Conservation (phyloP, 2,113 vertebrate genomes). For the Mastomys natalensis region DNA sequence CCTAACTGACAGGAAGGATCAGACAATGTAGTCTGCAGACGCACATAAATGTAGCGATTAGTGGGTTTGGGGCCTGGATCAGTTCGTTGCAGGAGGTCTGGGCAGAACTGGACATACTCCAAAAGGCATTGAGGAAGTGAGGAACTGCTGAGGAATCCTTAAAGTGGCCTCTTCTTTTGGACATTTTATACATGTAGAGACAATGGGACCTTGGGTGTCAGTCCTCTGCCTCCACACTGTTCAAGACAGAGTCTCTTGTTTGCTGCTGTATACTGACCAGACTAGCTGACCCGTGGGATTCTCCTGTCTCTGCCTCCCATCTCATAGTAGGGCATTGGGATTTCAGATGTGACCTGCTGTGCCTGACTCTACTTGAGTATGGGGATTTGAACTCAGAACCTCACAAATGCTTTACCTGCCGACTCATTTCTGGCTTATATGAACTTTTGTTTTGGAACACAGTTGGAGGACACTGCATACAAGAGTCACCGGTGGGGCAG, state of each 20-base stretch:
- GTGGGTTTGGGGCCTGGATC: background rate
- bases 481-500: background rate
- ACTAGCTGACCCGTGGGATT: background rate
- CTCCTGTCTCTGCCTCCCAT: background rate
- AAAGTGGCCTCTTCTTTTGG: background rate
- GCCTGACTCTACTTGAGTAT: background rate
- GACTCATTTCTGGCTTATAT: background rate
- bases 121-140: background rate
- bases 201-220: background rate
- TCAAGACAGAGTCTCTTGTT: background rate
- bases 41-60: background rate
- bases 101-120: background rate
- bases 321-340: background rate
- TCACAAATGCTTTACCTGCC: background rate
- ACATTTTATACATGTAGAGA: background rate
- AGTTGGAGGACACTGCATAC: background rate
- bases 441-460: background rate
- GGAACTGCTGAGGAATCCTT: background rate
- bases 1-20: background rate
- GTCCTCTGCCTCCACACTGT: background rate
- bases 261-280: background rate
- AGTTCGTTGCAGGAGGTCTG: background rate
- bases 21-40: background rate
- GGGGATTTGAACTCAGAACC: background rate
- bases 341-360: background rate